phyloP scores from a whole-genome alignment of 2,113 vertebrate genomes.

The Muscicapa adusta region DNA sequence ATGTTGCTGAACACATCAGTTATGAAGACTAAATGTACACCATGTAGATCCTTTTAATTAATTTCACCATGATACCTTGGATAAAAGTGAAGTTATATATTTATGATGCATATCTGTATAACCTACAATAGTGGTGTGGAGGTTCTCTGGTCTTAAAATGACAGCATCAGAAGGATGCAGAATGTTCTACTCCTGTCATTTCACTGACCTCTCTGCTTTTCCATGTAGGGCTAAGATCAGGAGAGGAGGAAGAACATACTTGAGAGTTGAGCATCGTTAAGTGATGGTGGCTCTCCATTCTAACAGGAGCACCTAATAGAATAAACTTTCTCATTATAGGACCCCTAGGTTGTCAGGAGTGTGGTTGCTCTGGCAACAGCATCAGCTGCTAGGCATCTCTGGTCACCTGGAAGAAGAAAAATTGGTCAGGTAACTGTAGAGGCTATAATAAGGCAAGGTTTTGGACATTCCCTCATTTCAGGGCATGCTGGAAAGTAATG shows the following conservation, averaged over 20 bases:
- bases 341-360: background rate
- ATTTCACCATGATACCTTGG: background rate
- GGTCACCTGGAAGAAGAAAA: background rate
- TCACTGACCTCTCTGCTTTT: accelerated
- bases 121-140: background rate
- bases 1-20: accelerated
- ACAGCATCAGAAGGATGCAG: background rate
- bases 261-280: background rate
- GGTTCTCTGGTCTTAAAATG: background rate
- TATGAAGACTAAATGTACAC: background rate
- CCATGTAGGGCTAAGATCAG: background rate
- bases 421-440: background rate
- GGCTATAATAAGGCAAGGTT: accelerated
- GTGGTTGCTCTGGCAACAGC: background rate
- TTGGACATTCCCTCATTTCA: background rate
- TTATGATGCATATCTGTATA: background rate
- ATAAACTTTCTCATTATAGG: background rate
- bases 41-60: background rate
- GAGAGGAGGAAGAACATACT: background rate
- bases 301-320: background rate
- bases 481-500: background rate
- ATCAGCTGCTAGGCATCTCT: background rate
- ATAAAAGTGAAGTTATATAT: background rate
- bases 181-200: background rate
- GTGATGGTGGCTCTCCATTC: background rate